Percentiles rank a stretch among this genome's conserved stretches.
Evolutionary conservation across 1,140 invertebrate species (phyloP).

Genomic region (Drosophila hydei): DNA sequence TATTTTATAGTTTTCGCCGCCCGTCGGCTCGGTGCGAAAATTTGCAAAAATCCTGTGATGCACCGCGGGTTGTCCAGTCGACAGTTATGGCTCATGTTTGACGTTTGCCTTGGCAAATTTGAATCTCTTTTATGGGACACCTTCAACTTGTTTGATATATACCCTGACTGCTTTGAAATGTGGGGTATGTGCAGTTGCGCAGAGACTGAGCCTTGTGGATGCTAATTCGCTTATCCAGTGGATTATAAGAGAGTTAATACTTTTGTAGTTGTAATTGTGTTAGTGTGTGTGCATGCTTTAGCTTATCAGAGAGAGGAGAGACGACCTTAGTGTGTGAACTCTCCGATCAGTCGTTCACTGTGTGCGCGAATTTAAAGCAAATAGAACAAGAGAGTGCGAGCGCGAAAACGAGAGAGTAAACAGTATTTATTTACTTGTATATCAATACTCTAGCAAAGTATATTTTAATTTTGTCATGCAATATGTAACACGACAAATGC

Average conservation of each 20-base stretch:
- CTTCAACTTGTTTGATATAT: slow-evolving; percentile 36
- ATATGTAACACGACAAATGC: too few species aligned
- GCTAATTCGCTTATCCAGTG: not conserved
- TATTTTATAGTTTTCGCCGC: slow-evolving; percentile 82
- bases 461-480: too few species aligned
- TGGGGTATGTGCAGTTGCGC: not conserved
- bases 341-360: not conserved
- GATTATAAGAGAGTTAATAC: too few species aligned
- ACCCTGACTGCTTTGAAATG: not conserved
- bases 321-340: not conserved
- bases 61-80: slow-evolving; percentile 62
- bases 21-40: slow-evolving; percentile 65
- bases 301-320: not conserved
- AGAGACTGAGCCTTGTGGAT: not conserved
- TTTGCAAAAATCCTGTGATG: slow-evolving; percentile 45
- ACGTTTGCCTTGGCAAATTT: slow-evolving; percentile 46
- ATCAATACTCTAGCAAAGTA: too few species aligned
- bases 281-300: not conserved
- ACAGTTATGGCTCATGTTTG: slow-evolving; percentile 43
- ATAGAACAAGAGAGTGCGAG: too few species aligned
- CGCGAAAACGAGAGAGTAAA: too few species aligned
- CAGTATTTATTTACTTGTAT: too few species aligned
- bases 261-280: not conserved
- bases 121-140: slow-evolving; percentile 52
- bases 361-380: not conserved